Base-by-base conservation (phyloP, 1,140 invertebrate species). In the Berghia stephanieae region DNA sequence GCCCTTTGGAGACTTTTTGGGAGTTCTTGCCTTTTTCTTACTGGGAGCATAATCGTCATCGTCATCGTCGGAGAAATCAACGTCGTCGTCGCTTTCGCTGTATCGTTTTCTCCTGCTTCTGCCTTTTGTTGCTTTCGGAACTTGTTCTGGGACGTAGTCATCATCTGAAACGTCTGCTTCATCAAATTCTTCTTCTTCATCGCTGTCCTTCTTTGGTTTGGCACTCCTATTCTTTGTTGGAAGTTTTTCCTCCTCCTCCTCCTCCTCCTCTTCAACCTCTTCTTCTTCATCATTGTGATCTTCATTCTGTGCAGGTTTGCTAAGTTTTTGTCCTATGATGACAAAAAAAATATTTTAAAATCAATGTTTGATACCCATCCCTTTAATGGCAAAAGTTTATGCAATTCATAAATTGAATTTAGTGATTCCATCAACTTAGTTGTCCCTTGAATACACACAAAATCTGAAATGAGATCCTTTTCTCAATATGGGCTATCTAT, bases 231-330 rank as follows among this genome's bases (percentile, higher is more conserved):
- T 21, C 42, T 52, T 75, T n/a, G 13, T 21, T 49, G 57, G 24
- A 6, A 31, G 36, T 31, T 6, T 18, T 16, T 77, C 79, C 5
- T 83, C 78, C 18, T 83, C 82, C n/a, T 81, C 80, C 44, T 76
- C 79, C 21, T 85, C 81, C 13, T 83, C 78, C 72, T 82, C 78
- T 66, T 79, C 77, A 66, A 82, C 82, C 43, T 82, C 83, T 44
- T 82, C 75, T 73, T 80, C 78, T 70, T 83, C 80, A 73, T 69
- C 75, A 31, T 80, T 76, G 42, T 78, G 68, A 27, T 69, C 38
- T 46, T 75, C 63, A 24, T 76, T 52, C 24, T 46, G 36, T 2
- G 18, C 31, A 40, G 67, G 27, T 42, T 31, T 72, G 44, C 42
- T 71, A 10, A 46, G 18, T 43, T 80, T 76, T 1, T 57, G 38